Conservation (phyloP, 1,140 invertebrate species). For the Ips typographus region DNA sequence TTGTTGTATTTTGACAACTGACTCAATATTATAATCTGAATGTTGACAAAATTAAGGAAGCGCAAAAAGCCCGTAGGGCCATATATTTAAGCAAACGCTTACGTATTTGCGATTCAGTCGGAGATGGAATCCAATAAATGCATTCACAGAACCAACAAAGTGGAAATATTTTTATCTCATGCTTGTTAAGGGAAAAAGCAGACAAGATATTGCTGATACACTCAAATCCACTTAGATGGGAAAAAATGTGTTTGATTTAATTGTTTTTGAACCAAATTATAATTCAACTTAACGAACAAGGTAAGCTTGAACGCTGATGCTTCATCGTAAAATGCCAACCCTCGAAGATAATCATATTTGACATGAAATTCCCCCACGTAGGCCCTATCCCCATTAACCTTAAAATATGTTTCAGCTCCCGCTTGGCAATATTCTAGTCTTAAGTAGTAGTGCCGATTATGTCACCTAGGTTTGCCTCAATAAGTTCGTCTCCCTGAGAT, state of each 20-base stretch:
- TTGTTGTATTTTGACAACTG: too few relatives aligned
- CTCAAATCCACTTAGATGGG: too few relatives aligned
- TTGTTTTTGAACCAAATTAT: conserved; percentile 2
- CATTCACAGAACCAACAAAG: neutral
- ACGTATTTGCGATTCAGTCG: too few relatives aligned
- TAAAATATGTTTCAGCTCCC: conserved; percentile 30
- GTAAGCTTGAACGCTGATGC: conserved; percentile 3
- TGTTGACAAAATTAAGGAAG: too few relatives aligned
- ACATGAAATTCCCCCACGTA: conserved; percentile 20
- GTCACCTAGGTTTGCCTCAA: conserved; percentile 25
- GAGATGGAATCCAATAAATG: too few relatives aligned
- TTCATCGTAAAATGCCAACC: conserved; percentile 11
- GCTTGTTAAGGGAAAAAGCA: neutral
- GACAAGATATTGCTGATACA: too few relatives aligned
- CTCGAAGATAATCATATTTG: conserved; percentile 25
- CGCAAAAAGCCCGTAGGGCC: too few relatives aligned
- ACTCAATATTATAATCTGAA: too few relatives aligned
- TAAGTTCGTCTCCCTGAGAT: conserved; percentile 30
- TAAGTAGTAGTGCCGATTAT: conserved; percentile 34
- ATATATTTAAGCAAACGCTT: too few relatives aligned
- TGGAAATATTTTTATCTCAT: neutral
- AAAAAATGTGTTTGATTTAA: neutral
- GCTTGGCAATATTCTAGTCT: conserved; percentile 19
- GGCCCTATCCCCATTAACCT: conserved; percentile 23
- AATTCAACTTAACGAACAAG: conserved; percentile 10